Conservation (phyloP, 2,113 vertebrate species). For the Dipodomys merriami region DNA sequence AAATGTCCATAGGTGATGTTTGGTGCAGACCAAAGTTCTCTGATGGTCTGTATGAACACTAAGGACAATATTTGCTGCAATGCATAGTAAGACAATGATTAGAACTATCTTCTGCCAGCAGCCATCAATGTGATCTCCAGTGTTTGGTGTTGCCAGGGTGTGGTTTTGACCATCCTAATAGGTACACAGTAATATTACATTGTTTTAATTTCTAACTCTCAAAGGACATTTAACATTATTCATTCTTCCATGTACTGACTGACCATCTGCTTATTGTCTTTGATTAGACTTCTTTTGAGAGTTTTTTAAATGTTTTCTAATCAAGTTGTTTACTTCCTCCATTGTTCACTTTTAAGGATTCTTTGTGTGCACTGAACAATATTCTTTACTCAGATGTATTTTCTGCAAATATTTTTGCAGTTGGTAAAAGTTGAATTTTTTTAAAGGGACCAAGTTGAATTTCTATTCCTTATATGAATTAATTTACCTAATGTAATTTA, state of each 20-base stretch:
- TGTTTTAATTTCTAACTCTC: neutral
- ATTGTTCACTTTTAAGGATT: neutral
- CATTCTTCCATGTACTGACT: neutral
- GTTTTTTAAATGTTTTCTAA: neutral
- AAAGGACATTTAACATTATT: neutral
- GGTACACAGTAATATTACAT: neutral
- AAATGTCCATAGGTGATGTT: neutral
- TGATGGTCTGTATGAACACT: neutral
- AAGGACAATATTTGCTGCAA: neutral
- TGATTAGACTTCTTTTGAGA: neutral
- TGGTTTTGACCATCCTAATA: neutral
- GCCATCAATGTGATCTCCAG: neutral
- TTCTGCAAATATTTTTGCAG: neutral
- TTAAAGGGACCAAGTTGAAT: neutral
- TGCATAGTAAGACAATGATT: neutral
- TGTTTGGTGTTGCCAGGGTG: neutral
- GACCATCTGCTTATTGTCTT: neutral
- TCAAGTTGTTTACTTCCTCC: neutral
- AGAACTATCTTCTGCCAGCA: neutral
- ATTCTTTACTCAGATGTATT: neutral
- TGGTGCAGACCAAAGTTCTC: neutral
- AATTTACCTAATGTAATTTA: neutral
- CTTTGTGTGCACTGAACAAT: neutral
- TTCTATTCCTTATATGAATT: conserved; percentile 20
- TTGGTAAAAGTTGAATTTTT: neutral